A percentile compares a stretch with the other conserved stretches of the same genome.
phyloP scores from a whole-genome alignment of 2,113 vertebrate species.

The Lamprotornis superbus region DNA sequence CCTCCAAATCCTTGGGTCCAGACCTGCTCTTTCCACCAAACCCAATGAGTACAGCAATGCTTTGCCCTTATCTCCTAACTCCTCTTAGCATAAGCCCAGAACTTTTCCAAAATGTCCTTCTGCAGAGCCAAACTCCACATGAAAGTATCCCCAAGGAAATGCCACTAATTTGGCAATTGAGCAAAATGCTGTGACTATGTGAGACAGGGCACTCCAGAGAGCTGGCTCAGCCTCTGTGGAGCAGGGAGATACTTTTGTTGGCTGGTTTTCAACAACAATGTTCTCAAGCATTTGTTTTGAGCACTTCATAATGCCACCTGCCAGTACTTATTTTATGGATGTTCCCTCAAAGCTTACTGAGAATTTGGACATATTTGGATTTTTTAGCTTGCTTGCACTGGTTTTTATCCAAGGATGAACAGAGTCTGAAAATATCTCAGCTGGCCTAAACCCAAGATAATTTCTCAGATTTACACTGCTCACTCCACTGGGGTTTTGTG shows the following conservation, averaged over 20 bases:
- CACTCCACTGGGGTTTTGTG: not conserved
- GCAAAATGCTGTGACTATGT: not conserved
- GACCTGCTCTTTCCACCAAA: not conserved
- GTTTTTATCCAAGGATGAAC: constrained; percentile 68
- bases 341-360: constrained; percentile 10
- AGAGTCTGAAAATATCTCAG: constrained; percentile 59
- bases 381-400: constrained; percentile 59
- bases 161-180: not conserved
- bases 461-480: constrained; percentile 59
- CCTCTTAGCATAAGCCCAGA: not conserved
- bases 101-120: not conserved
- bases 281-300: constrained; percentile 63
- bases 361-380: constrained; percentile 50
- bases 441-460: constrained; percentile 61
- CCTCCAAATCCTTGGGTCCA: not conserved
- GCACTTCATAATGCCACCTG: constrained; percentile 56
- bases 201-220: not conserved
- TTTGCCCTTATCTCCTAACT: not conserved
- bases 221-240: not conserved
- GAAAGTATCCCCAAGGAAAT: not conserved
- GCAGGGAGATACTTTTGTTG: constrained; percentile 4
- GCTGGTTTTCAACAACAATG: constrained; percentile 45
- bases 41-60: accelerated
- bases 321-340: constrained; percentile 12
- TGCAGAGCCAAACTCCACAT: not conserved